phyloP scores from a whole-genome alignment of 2,888 invertebrate species.

The Eristalis intricaria region DNA sequence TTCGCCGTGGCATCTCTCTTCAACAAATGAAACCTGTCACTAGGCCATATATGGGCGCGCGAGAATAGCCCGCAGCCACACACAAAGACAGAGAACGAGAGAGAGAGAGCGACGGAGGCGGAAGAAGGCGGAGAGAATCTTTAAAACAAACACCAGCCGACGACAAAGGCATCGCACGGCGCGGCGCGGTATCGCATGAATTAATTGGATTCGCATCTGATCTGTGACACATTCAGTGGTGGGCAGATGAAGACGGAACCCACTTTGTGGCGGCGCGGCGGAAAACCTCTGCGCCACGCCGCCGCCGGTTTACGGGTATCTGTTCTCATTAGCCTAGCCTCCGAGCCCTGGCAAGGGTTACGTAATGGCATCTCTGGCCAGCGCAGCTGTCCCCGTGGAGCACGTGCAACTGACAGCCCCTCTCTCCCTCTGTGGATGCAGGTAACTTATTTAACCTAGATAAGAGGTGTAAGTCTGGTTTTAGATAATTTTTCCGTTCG shows the following conservation, averaged over 20 bases:
- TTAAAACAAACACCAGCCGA: neutral
- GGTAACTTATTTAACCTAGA: slow-evolving; percentile 31
- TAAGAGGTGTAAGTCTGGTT: slow-evolving; percentile 19
- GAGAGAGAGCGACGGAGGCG: neutral
- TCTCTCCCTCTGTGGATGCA: slow-evolving; percentile 16
- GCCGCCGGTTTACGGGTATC: too few relatives aligned
- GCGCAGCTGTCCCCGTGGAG: neutral
- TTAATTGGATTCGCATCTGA: slow-evolving; percentile 63
- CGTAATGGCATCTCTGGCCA: neutral
- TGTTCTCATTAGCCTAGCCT: slow-evolving; percentile 16
- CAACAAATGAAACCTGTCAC: slow-evolving; percentile 34
- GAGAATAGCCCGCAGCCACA: neutral
- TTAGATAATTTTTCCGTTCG: neutral
- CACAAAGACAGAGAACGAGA: neutral
- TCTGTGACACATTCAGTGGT: slow-evolving; percentile 59
- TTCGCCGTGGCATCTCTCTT: slow-evolving; percentile 36
- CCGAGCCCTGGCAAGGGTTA: neutral
- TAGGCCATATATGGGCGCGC: slow-evolving; percentile 15
- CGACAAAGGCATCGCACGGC: neutral
- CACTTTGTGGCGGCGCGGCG: neutral
- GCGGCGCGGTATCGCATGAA: slow-evolving; percentile 36
- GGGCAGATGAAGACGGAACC: neutral
- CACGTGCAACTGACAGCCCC: slow-evolving; percentile 32
- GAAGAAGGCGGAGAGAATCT: neutral
- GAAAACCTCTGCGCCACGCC: neutral